Evolutionary conservation across 2,888 invertebrate genomes (phyloP), one percentile per base, ranked within the genome.

Genomic region (Kuschelorhynchus macadamiae): DNA sequence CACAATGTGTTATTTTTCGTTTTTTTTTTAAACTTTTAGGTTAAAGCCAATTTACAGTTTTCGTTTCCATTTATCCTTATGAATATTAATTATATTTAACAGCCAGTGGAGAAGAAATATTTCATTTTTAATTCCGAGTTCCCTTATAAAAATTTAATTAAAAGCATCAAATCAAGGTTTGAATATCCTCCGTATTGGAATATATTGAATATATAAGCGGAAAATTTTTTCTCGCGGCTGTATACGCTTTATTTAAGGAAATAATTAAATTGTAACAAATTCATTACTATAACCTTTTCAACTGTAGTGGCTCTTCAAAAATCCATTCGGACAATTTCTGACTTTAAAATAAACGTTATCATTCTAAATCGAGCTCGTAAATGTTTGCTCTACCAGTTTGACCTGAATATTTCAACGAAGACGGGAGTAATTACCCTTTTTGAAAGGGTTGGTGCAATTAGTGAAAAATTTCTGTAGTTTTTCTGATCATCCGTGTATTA

Each of bases 381-480:
- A 77, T 79, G 77, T 79, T 79, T 77, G 78, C 75, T 74, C 72
- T 76, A 75, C 76, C 79, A 78, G 76, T 77, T 73, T 73, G 74
- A 72, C 74, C 74, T 73, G 79, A 78, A 79, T 79, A 78, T 77
- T 78, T 79, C 76, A 77, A 72, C 73, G 70, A 73, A 74, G 75
- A 71, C 71, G 73, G 71, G 20, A 57, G 44, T 46, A 57, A 57
- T 57, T 57, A 32, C 30, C 41, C 42, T 55, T 55, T 20, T 55
- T 42, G 33, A 14, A 57, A 46, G 56, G 75, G 72, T 71, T 73
- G 71, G 33, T 46, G 56, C 44, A 46, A 32, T 57, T 57, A 36
- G 25, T 25, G 25, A 25, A 25, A 25, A 25, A 25, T 25, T 25
- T 7, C 25, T n/a, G n/a, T n/a, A n/a, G n/a, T n/a, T n/a, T n/a